These are phyloP conservation scores for Callipepla squamata DNA, from an alignment of 2,113 vertebrate genomes.

Conservation along the genomic window DNA sequence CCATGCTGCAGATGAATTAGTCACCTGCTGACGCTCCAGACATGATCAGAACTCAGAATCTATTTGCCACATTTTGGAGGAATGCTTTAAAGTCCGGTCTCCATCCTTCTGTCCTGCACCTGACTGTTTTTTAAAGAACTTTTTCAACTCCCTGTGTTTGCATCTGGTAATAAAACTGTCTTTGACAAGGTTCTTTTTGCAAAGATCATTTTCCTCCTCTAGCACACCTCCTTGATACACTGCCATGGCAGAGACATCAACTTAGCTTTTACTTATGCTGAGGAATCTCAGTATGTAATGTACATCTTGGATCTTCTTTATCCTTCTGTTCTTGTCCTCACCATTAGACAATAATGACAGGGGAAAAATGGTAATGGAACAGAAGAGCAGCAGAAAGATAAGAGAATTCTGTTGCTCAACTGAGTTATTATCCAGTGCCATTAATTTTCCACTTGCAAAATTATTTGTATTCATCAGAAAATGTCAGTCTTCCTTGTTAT, in stretches of 20 bases:
- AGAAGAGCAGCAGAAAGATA: neutral
- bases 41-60: conserved; percentile 9
- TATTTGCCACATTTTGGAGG: conserved; percentile 36
- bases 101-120: neutral
- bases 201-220: neutral
- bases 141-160: neutral
- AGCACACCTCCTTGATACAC: neutral
- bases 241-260: conserved; percentile 23
- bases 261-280: neutral
- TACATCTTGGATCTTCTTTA: neutral
- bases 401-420: conserved; percentile 2
- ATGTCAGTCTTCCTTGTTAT: neutral
- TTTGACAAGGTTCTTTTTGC: conserved; percentile 8
- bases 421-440: neutral
- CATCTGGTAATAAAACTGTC: conserved; percentile 10
- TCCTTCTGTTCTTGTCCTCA: neutral
- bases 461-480: neutral
- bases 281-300: neutral
- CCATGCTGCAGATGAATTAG: conserved; percentile 36
- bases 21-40: neutral
- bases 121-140: neutral
- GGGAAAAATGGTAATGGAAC: neutral
- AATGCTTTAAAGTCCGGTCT: conserved; percentile 42
- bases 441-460: conserved; percentile 12
- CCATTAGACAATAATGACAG: neutral